A percentile compares a stretch with the other conserved stretches of the same genome.
phyloP scores from a whole-genome alignment of 1,140 invertebrate species.

The Drosophila pachea region DNA sequence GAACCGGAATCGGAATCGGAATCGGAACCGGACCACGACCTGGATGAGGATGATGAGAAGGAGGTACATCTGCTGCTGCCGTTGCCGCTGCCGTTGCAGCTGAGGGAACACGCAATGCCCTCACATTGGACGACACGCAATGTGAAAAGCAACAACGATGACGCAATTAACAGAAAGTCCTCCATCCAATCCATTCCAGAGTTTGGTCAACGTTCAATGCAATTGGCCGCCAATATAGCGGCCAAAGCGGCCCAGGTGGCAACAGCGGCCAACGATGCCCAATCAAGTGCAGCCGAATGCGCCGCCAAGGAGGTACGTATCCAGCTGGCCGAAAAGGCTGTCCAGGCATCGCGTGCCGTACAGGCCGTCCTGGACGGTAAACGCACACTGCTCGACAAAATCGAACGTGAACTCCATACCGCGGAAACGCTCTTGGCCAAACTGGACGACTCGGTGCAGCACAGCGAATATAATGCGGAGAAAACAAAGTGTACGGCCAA shows the following conservation, averaged over 20 bases:
- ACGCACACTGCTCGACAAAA: constrained; percentile 81
- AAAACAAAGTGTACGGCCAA: constrained; percentile 81
- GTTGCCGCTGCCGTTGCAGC: too few relatives aligned
- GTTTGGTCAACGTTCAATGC: too few relatives aligned
- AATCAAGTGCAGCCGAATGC: constrained; percentile 82
- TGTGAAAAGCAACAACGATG: too few relatives aligned
- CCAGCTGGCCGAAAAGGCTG: constrained; percentile 83
- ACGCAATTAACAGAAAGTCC: too few relatives aligned
- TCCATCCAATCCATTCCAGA: too few relatives aligned
- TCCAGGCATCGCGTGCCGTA: constrained; percentile 83
- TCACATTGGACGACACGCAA: too few relatives aligned
- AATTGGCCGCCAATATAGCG: constrained; percentile 80
- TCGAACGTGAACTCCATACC: constrained; percentile 81
- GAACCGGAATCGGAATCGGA: too few relatives aligned
- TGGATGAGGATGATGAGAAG: too few relatives aligned
- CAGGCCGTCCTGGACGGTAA: constrained; percentile 83
- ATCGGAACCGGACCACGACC: too few relatives aligned
- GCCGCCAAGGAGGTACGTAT: constrained; percentile 83
- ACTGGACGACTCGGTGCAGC: constrained; percentile 80
- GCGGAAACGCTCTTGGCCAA: constrained; percentile 82
- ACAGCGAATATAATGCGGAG: constrained; percentile 81
- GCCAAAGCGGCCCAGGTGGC: constrained; percentile 83
- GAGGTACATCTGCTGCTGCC: too few relatives aligned
- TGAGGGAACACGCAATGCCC: too few relatives aligned
- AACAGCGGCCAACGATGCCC: constrained; percentile 83